Conservation (phyloP, 1,140 invertebrate genomes). For the Leptinotarsa lineolata region DNA sequence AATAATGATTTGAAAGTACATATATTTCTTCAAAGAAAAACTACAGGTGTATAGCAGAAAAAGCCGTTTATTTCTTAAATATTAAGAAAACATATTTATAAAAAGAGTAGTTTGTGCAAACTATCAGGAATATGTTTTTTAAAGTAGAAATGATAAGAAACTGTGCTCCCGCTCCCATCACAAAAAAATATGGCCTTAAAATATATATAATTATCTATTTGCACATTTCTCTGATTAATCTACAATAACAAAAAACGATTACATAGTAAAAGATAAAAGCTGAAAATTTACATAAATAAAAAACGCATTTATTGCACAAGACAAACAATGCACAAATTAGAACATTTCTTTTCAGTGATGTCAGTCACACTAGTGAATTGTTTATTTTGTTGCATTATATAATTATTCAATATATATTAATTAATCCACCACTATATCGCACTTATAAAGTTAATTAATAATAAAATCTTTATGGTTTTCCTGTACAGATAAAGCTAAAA, state of each 20-base stretch:
- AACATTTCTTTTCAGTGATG: conserved; percentile 33
- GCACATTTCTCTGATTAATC: conserved; percentile 32
- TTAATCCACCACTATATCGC: conserved; percentile 43
- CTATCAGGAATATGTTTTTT: conserved; percentile 37
- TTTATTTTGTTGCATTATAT: conserved; percentile 36
- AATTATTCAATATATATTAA: conserved; percentile 40
- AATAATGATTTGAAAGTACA: not conserved
- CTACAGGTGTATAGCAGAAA: conserved; percentile 27
- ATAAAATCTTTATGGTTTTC: conserved; percentile 38
- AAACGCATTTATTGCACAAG: conserved; percentile 30
- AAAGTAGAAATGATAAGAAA: conserved; percentile 37
- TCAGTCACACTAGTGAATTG: conserved; percentile 35
- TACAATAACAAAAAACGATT: conserved; percentile 30
- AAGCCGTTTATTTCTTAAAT: conserved; percentile 52
- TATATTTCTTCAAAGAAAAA: not conserved
- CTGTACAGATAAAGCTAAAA: conserved; percentile 58
- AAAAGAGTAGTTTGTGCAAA: conserved; percentile 50
- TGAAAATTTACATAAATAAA: conserved; percentile 42
- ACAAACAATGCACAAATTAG: conserved; percentile 37
- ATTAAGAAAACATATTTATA: conserved; percentile 49
- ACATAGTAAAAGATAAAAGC: conserved; percentile 33
- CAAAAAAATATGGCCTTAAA: conserved; percentile 40
- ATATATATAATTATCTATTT: conserved; percentile 39
- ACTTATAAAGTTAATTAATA: conserved; percentile 44
- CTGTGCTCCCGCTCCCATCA: conserved; percentile 46